These are phyloP conservation scores for Podarcis lilfordi DNA, from an alignment of 2,797 vertebrate genomes.

Conservation along the genomic window DNA sequence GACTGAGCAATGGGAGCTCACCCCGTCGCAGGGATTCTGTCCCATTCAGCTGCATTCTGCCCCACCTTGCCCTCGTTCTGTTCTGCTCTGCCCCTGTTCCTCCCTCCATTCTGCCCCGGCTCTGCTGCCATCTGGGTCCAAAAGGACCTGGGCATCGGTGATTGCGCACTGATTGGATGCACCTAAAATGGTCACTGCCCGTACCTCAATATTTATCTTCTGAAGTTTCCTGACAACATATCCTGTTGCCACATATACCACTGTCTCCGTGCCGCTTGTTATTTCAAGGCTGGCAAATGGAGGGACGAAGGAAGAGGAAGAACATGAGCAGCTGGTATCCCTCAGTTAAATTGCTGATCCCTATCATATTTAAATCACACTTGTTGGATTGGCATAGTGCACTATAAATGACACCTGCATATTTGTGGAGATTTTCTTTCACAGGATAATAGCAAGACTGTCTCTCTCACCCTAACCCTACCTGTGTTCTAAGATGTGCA, in stretches of 20 bases:
- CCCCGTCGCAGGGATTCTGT: too few relatives aligned
- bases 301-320: too few relatives aligned
- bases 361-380: neutral
- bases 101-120: too few relatives aligned
- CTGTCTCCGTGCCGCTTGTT: neutral
- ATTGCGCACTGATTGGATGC: too few relatives aligned
- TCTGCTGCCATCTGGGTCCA: too few relatives aligned
- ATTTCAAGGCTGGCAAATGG: neutral
- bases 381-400: neutral
- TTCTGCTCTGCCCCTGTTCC: too few relatives aligned
- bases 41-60: too few relatives aligned
- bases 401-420: neutral
- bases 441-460: neutral
- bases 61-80: too few relatives aligned
- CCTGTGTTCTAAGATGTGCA: neutral
- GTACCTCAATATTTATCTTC: neutral
- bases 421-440: neutral
- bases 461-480: neutral
- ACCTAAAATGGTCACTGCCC: too few relatives aligned
- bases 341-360: neutral
- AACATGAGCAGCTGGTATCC: neutral
- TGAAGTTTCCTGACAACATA: neutral
- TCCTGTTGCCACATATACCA: neutral
- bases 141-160: too few relatives aligned
- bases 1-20: too few relatives aligned